Evolutionary conservation across 2,888 invertebrate species (phyloP).

Genomic region (Aphodius sticticus): DNA sequence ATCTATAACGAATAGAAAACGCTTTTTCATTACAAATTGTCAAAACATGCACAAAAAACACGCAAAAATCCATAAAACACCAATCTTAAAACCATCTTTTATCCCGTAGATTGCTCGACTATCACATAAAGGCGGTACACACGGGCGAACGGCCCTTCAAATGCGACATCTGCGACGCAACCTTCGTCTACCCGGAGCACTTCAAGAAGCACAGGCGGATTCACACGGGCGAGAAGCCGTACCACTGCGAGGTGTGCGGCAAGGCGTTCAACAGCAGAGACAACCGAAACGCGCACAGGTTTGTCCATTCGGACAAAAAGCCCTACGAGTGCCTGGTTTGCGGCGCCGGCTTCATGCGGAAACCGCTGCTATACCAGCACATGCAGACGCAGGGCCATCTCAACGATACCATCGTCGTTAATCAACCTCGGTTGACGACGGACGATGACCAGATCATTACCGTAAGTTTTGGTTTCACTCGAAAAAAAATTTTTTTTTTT

Average conservation of each 20-base stretch:
- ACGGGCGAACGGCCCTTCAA: constrained; percentile 81
- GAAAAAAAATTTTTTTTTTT: constrained; percentile 28
- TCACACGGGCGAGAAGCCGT: constrained; percentile 68
- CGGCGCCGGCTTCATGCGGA: constrained; percentile 84
- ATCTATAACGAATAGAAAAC: no score
- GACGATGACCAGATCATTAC: constrained; percentile 63
- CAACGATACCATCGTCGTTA: constrained; percentile 83
- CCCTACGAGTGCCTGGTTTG: constrained; percentile 86
- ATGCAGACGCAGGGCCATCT: constrained; percentile 78
- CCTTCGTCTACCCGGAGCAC: constrained; percentile 85
- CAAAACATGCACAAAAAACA: no score
- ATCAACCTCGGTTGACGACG: constrained; percentile 77
- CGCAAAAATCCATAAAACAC: no score
- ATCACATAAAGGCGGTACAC: constrained; percentile 83
- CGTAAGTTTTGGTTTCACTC: constrained; percentile 45
- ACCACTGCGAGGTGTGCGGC: constrained; percentile 71
- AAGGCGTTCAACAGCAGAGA: constrained; percentile 86
- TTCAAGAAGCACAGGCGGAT: constrained; percentile 82
- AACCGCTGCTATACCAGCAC: constrained; percentile 78
- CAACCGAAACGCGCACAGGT: constrained; percentile 85
- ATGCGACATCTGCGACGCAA: constrained; percentile 77
- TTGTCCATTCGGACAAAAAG: constrained; percentile 86
- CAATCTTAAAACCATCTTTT: no score
- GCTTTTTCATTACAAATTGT: no score
- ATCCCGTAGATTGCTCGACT: constrained; percentile 70